phyloP scores from a whole-genome alignment of 2,888 invertebrate species.

The Blastobasis lacticolella region DNA sequence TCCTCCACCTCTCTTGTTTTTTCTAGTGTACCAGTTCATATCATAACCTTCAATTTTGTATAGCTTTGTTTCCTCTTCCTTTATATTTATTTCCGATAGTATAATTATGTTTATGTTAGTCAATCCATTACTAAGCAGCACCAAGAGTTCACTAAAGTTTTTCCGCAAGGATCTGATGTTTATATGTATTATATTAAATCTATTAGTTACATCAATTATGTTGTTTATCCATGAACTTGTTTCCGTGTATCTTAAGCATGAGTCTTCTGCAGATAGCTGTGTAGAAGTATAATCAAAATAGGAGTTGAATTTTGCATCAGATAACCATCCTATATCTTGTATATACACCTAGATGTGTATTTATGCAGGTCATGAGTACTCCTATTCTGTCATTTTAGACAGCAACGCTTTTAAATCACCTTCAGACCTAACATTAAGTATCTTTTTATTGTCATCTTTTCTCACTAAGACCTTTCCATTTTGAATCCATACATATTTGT shows the following conservation, averaged over 20 bases:
- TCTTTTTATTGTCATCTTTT: background rate
- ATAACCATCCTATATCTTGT: background rate
- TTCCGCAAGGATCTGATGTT: slow-evolving; percentile 8
- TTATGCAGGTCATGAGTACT: background rate
- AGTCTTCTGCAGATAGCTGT: background rate
- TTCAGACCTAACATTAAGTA: background rate
- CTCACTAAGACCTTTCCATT: background rate
- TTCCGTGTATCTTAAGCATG: background rate
- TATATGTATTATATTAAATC: slow-evolving; percentile 1
- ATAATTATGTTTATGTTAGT: slow-evolving; percentile 2
- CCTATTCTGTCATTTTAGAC: background rate
- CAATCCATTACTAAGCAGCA: background rate
- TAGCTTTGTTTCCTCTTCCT: background rate
- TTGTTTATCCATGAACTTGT: background rate
- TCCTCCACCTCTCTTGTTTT: slow-evolving; percentile 4
- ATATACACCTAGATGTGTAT: background rate
- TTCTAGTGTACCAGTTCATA: background rate
- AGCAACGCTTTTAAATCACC: background rate
- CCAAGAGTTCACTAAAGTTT: slow-evolving; percentile 2
- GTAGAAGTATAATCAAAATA: background rate
- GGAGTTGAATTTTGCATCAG: background rate
- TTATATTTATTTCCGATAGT: slow-evolving; percentile 5
- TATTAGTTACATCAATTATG: background rate
- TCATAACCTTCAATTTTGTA: slow-evolving; percentile 3
- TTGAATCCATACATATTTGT: slow-evolving; percentile 1